Base-by-base conservation (phyloP, 2,113 vertebrate genomes). In the Eurystomus gularis region DNA sequence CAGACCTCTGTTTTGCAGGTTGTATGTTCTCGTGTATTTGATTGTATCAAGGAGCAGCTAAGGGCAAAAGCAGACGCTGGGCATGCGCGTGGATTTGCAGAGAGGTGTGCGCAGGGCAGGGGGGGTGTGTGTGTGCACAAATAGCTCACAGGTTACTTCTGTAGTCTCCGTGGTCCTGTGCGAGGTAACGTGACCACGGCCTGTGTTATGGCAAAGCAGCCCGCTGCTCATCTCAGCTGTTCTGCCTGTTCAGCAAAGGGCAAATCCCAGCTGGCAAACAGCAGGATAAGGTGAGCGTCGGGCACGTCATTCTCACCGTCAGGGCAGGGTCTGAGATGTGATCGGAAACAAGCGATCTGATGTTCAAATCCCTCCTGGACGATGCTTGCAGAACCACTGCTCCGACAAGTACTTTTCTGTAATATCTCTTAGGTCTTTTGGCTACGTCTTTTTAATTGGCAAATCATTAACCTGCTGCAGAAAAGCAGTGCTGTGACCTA, bases 231-330 rank as follows among this genome's bases (percentile, higher is more conserved):
- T 68, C 64, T 75, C 24, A 1, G 33, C 40, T 81, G 48, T 58
- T 88, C 73, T 88, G 55, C 35, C 39, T 61, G 46, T 37, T 82
- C 44, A 79, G 48, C 72, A 79, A 52, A 86, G 86, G 72, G 82
- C 81, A 90, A 29, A 82, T 73, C 39, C 9, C 54, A 48, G 58
- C 52, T 73, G 60, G 76, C 54, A 60, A 52, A 31, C 20, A 21
- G 71, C 35, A 35, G 0, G 5, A 3, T 9, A 17, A 0, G 1
- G 25, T 9, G 65, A 91, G 52, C 3, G 0, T 1, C 8, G 72
- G 42, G 48, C 42, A 31, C 21, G 1, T 40, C 0, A 0, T 33
- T 90, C 62, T n/a, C 26, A 12, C 29, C 0, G 3, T 16, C 57
- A 7, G 72, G 69, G 48, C 76, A 84, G 48, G 72, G 31, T 21